A percentile compares a stretch with the other conserved stretches of the same genome.
Evolutionary conservation across 1,140 invertebrate species (phyloP).

Genomic region (Archivesica marissinica): DNA sequence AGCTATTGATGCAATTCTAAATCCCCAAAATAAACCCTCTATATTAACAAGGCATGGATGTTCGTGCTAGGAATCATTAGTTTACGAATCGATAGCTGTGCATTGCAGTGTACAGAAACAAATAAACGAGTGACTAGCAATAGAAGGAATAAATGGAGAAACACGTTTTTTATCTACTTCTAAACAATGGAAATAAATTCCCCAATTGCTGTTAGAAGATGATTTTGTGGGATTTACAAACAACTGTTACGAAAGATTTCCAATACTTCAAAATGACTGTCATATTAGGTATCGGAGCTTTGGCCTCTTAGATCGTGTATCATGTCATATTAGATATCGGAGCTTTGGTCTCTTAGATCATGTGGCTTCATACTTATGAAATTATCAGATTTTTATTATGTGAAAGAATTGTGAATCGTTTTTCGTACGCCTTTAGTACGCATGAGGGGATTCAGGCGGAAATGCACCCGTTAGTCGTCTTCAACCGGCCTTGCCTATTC

Average conservation of each 20-base stretch:
- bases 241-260: background rate
- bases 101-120: conserved; percentile 20
- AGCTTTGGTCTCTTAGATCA: too few species aligned
- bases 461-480: too few species aligned
- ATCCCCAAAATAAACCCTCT: too few species aligned
- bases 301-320: too few species aligned
- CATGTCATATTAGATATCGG: background rate
- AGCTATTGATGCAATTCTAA: too few species aligned
- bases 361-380: too few species aligned
- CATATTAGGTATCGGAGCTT: background rate
- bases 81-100: conserved; percentile 24
- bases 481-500: too few species aligned
- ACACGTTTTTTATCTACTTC: conserved; percentile 13
- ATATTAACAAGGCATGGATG: background rate
- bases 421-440: too few species aligned
- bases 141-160: conserved; percentile 11
- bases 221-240: background rate
- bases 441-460: too few species aligned
- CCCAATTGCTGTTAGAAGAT: conserved; percentile 5
- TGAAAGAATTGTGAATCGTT: too few species aligned
- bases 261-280: background rate
- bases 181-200: conserved; percentile 19
- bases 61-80: conserved; percentile 1
- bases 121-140: conserved; percentile 21
- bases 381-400: too few species aligned